Percentiles rank a stretch among this genome's conserved stretches.
Evolutionary conservation across 2,888 invertebrate species (phyloP).

Genomic region (Stictocephala bisonia): DNA sequence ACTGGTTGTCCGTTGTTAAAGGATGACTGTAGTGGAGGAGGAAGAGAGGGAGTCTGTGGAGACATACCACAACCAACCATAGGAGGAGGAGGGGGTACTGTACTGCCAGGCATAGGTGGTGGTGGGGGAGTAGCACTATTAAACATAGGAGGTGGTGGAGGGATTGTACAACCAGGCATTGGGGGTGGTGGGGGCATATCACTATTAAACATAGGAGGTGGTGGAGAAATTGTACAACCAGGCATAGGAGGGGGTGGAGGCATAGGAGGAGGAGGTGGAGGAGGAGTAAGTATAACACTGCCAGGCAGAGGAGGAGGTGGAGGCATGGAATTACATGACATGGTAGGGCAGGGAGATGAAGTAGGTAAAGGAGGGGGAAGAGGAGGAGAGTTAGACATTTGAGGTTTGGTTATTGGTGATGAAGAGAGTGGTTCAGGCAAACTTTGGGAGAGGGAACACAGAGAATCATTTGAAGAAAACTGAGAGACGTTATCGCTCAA

Average conservation of each 20-base stretch:
- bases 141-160: constrained; percentile 32
- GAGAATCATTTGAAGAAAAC: too few relatives aligned
- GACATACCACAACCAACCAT: neutral
- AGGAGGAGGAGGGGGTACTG: constrained; percentile 23
- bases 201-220: constrained; percentile 42
- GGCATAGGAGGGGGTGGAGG: constrained; percentile 31
- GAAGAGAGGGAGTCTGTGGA: constrained; percentile 12
- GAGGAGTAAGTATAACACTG: neutral
- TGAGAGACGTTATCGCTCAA: too few relatives aligned
- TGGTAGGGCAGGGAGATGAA: constrained; percentile 27
- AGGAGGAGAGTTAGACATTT: constrained; percentile 38
- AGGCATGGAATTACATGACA: constrained; percentile 14
- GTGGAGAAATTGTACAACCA: constrained; percentile 13
- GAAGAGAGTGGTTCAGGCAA: too few relatives aligned
- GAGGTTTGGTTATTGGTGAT: constrained; percentile 51
- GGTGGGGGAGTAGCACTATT: constrained; percentile 28
- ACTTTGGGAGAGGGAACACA: too few relatives aligned
- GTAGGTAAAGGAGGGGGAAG: constrained; percentile 47
- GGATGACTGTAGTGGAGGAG: neutral
- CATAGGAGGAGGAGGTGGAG: constrained; percentile 34
- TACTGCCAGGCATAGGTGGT: constrained; percentile 1
- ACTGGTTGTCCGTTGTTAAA: neutral
- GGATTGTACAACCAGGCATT: neutral
- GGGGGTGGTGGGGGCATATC: constrained; percentile 49
- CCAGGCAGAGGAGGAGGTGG: constrained; percentile 30